Percentiles rank a stretch among this genome's conserved stretches.
Conservation (phyloP, 1,140 invertebrate genomes). For the Chrysopa pallens region DNA sequence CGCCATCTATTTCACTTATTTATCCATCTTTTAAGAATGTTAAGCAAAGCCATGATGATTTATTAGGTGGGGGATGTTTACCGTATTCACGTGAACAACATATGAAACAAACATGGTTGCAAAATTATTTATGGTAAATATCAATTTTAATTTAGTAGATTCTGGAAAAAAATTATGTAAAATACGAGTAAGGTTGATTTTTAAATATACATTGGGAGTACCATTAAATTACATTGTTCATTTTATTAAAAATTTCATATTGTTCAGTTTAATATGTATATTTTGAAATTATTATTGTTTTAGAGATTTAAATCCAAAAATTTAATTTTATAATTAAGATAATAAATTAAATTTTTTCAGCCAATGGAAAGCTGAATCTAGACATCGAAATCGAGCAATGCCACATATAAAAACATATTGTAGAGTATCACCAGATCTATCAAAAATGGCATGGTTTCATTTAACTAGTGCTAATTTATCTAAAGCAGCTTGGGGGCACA, state of each 20-base stretch:
- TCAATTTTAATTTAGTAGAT: too few relatives aligned
- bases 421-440: conserved; percentile 46
- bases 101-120: conserved; percentile 74
- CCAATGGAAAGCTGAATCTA: conserved; percentile 61
- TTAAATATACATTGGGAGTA: not conserved
- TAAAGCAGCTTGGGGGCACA: conserved; percentile 83
- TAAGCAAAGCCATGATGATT: conserved; percentile 61
- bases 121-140: conserved; percentile 56
- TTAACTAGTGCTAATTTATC: conserved; percentile 87
- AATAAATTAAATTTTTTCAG: conserved; percentile 28
- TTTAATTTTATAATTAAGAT: too few relatives aligned
- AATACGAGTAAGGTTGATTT: conserved; percentile 5
- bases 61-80: conserved; percentile 69
- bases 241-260: too few relatives aligned
- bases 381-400: conserved; percentile 54
- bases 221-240: conserved; percentile 3
- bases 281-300: too few relatives aligned
- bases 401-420: conserved; percentile 90
- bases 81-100: conserved; percentile 67
- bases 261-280: too few relatives aligned
- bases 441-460: conserved; percentile 58
- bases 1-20: conserved; percentile 22
- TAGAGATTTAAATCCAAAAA: too few relatives aligned
- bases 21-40: conserved; percentile 71
- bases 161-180: not conserved